These are phyloP conservation scores for Okapia johnstoni DNA, from an alignment of 2,113 vertebrate species.

Conservation along the genomic window DNA sequence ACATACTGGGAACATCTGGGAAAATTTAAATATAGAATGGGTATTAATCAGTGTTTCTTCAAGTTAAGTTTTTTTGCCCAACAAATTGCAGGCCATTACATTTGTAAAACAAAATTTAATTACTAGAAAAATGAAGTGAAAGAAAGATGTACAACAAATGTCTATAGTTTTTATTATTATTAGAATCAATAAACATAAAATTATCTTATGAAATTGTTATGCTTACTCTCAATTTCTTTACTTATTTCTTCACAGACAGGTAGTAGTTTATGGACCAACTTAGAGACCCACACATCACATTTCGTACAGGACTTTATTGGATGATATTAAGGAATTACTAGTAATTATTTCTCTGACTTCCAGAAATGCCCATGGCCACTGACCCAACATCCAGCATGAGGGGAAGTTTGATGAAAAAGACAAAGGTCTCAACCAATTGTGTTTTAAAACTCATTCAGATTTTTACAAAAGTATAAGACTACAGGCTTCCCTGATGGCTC, in stretches of 20 bases:
- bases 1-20: background rate
- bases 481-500: background rate
- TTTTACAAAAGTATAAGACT: background rate
- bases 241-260: background rate
- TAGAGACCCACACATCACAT: background rate
- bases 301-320: background rate
- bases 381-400: background rate
- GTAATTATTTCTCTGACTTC: background rate
- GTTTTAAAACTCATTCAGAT: background rate
- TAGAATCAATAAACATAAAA: background rate
- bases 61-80: background rate
- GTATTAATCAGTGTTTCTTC: background rate
- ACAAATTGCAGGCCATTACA: background rate
- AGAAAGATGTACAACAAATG: background rate
- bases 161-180: background rate
- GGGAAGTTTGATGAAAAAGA: background rate
- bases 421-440: background rate
- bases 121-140: background rate
- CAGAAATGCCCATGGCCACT: background rate
- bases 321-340: background rate
- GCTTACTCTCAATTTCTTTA: background rate
- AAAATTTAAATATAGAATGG: background rate
- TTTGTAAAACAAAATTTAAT: background rate
- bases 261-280: background rate
- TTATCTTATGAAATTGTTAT: background rate